These are phyloP conservation scores for Procavia capensis DNA, from an alignment of 2,113 vertebrate species.

Conservation along the genomic window DNA sequence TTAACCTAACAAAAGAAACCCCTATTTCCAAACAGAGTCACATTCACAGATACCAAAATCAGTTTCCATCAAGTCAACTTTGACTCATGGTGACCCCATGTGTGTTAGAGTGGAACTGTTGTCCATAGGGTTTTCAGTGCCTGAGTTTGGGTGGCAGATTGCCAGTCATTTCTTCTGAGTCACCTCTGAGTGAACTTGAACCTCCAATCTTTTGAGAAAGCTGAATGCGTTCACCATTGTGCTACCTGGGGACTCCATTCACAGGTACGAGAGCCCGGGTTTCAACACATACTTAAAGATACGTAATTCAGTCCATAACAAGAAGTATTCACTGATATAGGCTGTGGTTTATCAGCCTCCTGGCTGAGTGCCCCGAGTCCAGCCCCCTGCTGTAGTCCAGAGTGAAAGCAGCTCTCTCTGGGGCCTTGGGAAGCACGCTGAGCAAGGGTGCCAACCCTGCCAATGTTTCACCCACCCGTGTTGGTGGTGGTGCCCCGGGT, in stretches of 20 bases:
- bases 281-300: no score
- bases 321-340: not conserved
- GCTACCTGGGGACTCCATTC: not conserved
- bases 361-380: no score
- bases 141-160: not conserved
- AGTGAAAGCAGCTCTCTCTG: not conserved
- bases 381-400: not conserved
- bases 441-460: not conserved
- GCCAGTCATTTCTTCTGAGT: not conserved
- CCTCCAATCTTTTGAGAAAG: not conserved
- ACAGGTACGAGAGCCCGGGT: not conserved
- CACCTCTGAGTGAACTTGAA: not conserved
- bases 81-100: no score
- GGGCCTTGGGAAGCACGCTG: not conserved
- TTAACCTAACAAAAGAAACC: no score
- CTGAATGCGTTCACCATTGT: not conserved
- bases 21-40: no score
- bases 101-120: not conserved
- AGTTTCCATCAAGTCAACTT: no score
- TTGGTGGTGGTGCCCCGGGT: not conserved
- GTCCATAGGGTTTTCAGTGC: not conserved
- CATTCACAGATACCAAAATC: no score
- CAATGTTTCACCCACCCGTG: rapidly evolving
- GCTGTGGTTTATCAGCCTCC: not conserved
- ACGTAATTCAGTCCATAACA: not conserved